Base-by-base conservation (phyloP, 2,888 invertebrate species). In the Eudemis profundana region DNA sequence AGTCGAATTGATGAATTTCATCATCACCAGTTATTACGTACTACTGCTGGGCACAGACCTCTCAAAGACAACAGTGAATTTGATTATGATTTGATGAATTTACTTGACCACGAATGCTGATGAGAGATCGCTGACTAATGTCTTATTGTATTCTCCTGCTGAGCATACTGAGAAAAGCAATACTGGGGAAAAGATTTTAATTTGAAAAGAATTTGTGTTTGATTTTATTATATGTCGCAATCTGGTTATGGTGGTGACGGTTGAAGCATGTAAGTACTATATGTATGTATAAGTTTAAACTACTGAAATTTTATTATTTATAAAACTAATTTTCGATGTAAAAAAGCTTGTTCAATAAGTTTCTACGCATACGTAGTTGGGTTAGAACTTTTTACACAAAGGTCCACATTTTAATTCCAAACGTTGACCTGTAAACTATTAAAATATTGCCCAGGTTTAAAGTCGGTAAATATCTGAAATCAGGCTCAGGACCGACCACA, bases 221-320 rank as follows among this genome's bases (percentile, higher is more conserved):
- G 57, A 51, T 64, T 64, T 64, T 47, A 8, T 17, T 47, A 17
- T 38, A 61, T 53, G 23, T 53, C 15, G 53, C 53, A 33, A 61
- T 29, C 15, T 47, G 53, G 47, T 47, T 42, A n/a, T 27, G 50
- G 50, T 38, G 64, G 57, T 59, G 57, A 44, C 17, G 57, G 50
- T 57, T 49, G 15, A 19, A 57, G 42, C 42, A 42, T 56, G 15
- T 4, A 49, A n/a, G n/a, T n/a, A n/a, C n/a, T n/a, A n/a, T n/a
- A n/a, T n/a, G 8, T 46, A 14, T 10, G n/a, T 27, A 50, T 50
- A 49, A 49, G 29, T 50, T 29, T 29, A 5, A 29, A 33, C 7
- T 10, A 33, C 33, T 33, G 33, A 33, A 7, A 8, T 33, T n/a
- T n/a, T 46, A 46, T 46, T 23, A 15, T 10, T 15, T 17, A 23